phyloP scores from a whole-genome alignment of 2,888 invertebrate species.

The Drosophila longiperda region DNA sequence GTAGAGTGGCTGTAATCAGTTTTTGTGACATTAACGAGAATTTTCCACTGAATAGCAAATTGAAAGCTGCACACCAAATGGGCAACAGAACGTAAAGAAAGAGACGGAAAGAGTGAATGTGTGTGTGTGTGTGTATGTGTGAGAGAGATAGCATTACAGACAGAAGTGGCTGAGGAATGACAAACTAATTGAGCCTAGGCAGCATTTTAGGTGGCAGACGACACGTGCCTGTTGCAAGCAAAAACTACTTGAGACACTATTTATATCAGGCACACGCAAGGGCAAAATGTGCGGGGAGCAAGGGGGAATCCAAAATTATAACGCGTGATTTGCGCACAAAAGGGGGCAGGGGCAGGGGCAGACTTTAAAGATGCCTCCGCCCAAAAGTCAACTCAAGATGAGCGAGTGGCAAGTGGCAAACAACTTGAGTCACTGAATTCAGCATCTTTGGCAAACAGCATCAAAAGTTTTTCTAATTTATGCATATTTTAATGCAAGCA shows the following conservation, averaged over 20 bases:
- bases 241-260: slow-evolving; percentile 59
- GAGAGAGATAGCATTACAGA: slow-evolving; percentile 11
- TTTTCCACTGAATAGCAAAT: slow-evolving; percentile 59
- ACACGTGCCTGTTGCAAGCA: slow-evolving; percentile 55
- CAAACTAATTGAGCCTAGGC: slow-evolving; percentile 64
- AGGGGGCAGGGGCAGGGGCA: slow-evolving; percentile 11
- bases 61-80: slow-evolving; percentile 58
- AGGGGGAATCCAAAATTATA: slow-evolving; percentile 18
- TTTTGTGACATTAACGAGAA: slow-evolving; percentile 63
- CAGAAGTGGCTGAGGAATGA: slow-evolving; percentile 58
- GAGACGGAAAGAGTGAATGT: not conserved
- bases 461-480: slow-evolving; percentile 52
- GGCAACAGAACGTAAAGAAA: slow-evolving; percentile 46
- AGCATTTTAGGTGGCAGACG: slow-evolving; percentile 29
- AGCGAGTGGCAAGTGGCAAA: slow-evolving; percentile 41
- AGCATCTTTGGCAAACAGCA: not conserved
- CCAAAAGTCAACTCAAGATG: slow-evolving; percentile 1
- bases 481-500: slow-evolving; percentile 55
- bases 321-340: slow-evolving; percentile 56
- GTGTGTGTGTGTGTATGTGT: not conserved
- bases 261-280: slow-evolving; percentile 10
- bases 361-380: slow-evolving; percentile 46
- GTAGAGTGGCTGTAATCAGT: not conserved
- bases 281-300: too few species aligned
- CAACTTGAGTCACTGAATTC: slow-evolving; percentile 36